A percentile compares a stretch with the other conserved stretches of the same genome.
These are phyloP conservation scores for Lysandra coridon DNA, from an alignment of 2,888 invertebrate species.

Conservation along the genomic window DNA sequence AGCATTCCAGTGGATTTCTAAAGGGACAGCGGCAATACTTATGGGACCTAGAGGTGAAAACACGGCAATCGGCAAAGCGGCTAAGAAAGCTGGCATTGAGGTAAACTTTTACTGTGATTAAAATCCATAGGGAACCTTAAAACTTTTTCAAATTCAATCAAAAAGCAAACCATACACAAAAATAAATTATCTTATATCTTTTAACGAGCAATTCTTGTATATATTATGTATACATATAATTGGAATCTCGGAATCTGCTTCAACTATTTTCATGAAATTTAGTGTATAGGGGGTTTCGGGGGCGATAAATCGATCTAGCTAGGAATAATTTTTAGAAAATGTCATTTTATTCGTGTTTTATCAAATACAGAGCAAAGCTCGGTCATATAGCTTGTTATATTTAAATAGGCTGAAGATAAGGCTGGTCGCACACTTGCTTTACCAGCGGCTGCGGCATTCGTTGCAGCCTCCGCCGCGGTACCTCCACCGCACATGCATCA, in stretches of 20 bases:
- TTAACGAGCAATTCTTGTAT: no score
- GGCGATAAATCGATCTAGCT: no score
- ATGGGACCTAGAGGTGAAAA: conserved; percentile 71
- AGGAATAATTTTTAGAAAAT: no score
- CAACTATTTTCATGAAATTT: no score
- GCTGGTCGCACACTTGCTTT: conserved; percentile 62
- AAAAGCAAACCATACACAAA: no score
- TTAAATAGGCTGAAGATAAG: conserved; percentile 57
- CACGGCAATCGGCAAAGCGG: conserved; percentile 64
- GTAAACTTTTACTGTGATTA: conserved; percentile 46
- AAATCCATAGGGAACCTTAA: background rate
- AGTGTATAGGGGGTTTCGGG: no score
- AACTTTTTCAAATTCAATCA: no score
- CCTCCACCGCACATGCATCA: conserved; percentile 72
- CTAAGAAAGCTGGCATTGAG: conserved; percentile 56
- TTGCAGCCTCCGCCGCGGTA: conserved; percentile 58
- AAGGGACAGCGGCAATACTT: conserved; percentile 67
- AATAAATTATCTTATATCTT: no score
- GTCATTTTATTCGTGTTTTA: no score
- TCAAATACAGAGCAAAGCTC: no score
- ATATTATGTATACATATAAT: no score
- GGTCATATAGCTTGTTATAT: background rate
- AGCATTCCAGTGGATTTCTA: conserved; percentile 66
- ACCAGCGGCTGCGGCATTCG: conserved; percentile 67
- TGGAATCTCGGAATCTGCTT: no score